These are phyloP conservation scores for Ennomos erosarius DNA, from an alignment of 2,888 invertebrate genomes.

Conservation along the genomic window DNA sequence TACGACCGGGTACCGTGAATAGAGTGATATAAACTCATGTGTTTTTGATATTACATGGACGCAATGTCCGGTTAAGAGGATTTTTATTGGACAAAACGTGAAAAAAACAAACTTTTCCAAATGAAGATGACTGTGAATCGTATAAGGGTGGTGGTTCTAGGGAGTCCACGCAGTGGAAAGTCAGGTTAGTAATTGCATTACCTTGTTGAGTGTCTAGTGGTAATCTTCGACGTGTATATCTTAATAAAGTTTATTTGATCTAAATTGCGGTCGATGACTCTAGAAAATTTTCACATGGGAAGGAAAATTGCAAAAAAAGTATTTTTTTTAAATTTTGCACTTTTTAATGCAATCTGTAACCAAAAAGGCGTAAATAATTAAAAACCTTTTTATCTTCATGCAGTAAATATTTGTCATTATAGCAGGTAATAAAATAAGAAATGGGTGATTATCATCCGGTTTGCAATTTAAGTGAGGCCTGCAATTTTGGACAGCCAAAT, in stretches of 20 bases:
- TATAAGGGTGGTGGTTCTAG: constrained; percentile 92
- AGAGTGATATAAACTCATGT: constrained; percentile 60
- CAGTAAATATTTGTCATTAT: constrained; percentile 43
- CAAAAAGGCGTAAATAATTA: too few species aligned
- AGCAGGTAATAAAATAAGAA: constrained; percentile 44
- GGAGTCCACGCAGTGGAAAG: constrained; percentile 91
- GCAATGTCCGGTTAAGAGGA: constrained; percentile 62
- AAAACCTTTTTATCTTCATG: constrained; percentile 17
- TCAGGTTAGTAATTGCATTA: constrained; percentile 86
- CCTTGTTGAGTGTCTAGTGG: constrained; percentile 38
- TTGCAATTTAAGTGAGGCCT: constrained; percentile 41
- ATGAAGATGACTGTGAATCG: constrained; percentile 91
- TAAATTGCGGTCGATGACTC: constrained; percentile 37
- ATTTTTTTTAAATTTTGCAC: not conserved
- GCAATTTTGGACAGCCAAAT: constrained; percentile 39
- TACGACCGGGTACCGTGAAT: constrained; percentile 55
- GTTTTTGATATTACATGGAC: constrained; percentile 43
- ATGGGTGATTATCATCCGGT: constrained; percentile 41
- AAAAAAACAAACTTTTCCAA: constrained; percentile 67
- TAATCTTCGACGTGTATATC: constrained; percentile 35
- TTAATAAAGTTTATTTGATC: constrained; percentile 41
- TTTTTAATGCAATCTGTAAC: too few species aligned
- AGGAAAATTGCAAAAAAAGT: not conserved
- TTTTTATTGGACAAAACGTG: constrained; percentile 55
- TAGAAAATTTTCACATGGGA: constrained; percentile 6